phyloP scores from a whole-genome alignment of 1,140 invertebrate species.

The Aphaenogaster rudis region DNA sequence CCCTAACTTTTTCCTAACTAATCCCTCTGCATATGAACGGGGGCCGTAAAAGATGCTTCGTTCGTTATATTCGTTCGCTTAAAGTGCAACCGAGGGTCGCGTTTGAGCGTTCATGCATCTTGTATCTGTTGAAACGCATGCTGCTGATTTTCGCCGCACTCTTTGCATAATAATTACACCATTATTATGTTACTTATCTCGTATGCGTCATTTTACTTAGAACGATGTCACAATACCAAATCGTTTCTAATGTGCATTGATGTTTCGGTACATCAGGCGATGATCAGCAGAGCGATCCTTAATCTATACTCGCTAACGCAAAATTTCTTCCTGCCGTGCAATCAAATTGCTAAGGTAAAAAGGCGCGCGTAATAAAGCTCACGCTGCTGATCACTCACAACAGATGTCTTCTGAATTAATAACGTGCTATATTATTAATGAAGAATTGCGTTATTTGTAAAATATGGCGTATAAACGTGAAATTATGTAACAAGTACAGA shows the following conservation, averaged over 20 bases:
- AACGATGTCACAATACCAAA: constrained; percentile 53
- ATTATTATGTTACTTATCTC: constrained; percentile 20
- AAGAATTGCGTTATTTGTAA: constrained; percentile 39
- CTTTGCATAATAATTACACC: constrained; percentile 35
- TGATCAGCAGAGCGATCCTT: constrained; percentile 32
- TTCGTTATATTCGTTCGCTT: constrained; percentile 33
- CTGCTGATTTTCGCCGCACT: constrained; percentile 30
- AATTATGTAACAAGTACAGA: constrained; percentile 30
- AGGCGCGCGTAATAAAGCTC: constrained; percentile 14
- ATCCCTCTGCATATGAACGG: constrained; percentile 51
- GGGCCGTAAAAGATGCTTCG: constrained; percentile 30
- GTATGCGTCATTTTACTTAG: constrained; percentile 40
- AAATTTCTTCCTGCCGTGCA: not conserved
- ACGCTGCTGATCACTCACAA: constrained; percentile 26
- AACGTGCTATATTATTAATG: constrained; percentile 37
- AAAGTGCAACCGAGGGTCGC: constrained; percentile 31
- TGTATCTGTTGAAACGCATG: constrained; percentile 62
- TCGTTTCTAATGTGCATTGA: constrained; percentile 23
- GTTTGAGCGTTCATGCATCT: constrained; percentile 27
- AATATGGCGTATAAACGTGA: constrained; percentile 35
- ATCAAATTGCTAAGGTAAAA: not conserved
- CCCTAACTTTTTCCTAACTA: constrained; percentile 64
- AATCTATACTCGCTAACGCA: not conserved
- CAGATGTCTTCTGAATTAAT: constrained; percentile 28
- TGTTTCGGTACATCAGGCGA: constrained; percentile 4